These are phyloP conservation scores for Junonia oenone DNA, from an alignment of 2,888 invertebrate species.

Conservation along the genomic window DNA sequence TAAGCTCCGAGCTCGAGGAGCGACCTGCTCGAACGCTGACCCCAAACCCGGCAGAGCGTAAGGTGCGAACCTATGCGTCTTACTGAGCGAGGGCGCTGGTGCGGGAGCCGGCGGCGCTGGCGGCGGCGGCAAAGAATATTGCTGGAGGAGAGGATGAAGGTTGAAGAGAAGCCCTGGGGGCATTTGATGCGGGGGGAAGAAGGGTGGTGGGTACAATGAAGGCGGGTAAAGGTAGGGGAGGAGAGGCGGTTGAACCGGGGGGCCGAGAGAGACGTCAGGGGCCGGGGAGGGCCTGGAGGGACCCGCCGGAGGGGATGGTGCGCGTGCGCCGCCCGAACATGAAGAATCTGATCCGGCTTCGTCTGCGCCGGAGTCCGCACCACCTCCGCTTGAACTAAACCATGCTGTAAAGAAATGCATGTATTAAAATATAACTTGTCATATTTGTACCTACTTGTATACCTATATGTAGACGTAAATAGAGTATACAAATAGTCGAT, in stretches of 20 bases:
- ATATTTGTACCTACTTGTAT: too few relatives aligned
- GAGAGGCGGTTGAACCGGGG: constrained; percentile 94
- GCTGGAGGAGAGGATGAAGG: constrained; percentile 92
- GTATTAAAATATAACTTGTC: neutral
- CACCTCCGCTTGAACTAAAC: constrained; percentile 81
- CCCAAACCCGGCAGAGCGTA: constrained; percentile 90
- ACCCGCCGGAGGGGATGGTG: constrained; percentile 76
- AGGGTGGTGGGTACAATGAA: constrained; percentile 88
- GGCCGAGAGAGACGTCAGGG: constrained; percentile 96
- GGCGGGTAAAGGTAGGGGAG: constrained; percentile 96
- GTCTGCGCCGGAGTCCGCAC: constrained; percentile 79
- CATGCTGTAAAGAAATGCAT: constrained; percentile 71
- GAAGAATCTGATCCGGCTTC: constrained; percentile 87
- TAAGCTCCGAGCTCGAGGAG: constrained; percentile 84
- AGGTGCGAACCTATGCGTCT: constrained; percentile 89
- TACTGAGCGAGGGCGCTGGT: constrained; percentile 83
- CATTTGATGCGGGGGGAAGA: constrained; percentile 87
- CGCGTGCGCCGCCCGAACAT: constrained; percentile 82
- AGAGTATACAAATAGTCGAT: too few relatives aligned
- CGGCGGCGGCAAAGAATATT: constrained; percentile 89
- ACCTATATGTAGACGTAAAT: too few relatives aligned
- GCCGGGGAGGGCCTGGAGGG: constrained; percentile 86
- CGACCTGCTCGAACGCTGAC: constrained; percentile 94
- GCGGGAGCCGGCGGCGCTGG: constrained; percentile 81
- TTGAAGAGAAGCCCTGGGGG: constrained; percentile 93